Evolutionary conservation across 2,888 invertebrate genomes (phyloP), one percentile per base, ranked within the genome.

Genomic region (Melipona beecheii): DNA sequence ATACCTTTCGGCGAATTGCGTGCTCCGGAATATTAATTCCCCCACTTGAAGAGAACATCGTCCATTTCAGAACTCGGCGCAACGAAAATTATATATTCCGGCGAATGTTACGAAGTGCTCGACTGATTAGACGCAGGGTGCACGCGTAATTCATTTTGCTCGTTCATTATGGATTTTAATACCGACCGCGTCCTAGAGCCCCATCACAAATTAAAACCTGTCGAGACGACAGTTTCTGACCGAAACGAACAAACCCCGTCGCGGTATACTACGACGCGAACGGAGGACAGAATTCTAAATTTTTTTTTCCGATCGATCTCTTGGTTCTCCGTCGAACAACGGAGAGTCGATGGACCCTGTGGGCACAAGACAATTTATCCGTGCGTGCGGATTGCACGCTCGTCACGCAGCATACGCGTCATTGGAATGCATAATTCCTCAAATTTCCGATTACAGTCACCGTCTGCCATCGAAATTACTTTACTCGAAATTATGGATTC

Each of bases 151-250:
- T 89, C 87, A 89, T 89, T 84, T 81, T 72, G 83, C 80, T 87
- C 89, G 72, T 89, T 89, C 87, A 89, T 89, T 89, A 86, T 87
- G 78, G 86, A 89, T 87, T 87, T 89, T 89, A 89, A 89, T 89
- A 89, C 81, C 84, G 65, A 62, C 60, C 81, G 76, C 75, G 82
- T 71, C 75, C 9, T 71, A 70, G 52, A 70, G 19, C 52, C 54
- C 80, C 66, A 64, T 85, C 84, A 84, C 87, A 87, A 89, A 89
- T 89, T 89, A 87, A 86, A 87, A 69, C 21, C 75, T 73, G 78
- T 73, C 82, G 27, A 64, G 81, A 76, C 65, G 75, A 72, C 75
- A 74, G 58, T 66, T n/a, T n/a, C n/a, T 77, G 77, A 64, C 75
- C 71, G 73, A 83, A 82, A 70, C 76, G 82, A 78, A 78, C 66